Conservation (phyloP, 2,888 invertebrate species). For the Erpobdella octoculata region DNA sequence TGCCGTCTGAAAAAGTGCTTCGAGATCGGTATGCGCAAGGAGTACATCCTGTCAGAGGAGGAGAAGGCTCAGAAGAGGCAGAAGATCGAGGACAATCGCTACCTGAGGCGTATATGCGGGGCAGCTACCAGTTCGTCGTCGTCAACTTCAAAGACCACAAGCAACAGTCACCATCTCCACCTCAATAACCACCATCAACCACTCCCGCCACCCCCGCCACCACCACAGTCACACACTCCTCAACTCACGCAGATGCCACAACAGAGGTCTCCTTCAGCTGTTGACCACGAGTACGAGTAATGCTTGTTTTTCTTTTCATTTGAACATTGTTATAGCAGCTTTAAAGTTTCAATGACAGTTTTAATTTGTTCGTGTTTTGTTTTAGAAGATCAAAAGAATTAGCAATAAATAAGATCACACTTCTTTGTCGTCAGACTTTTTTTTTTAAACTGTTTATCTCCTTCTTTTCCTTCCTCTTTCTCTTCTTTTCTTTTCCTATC, state of each 20-base stretch:
- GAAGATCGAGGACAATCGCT: constrained; percentile 82
- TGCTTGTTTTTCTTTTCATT: not conserved
- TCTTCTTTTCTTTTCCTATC: not conserved
- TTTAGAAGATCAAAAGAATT: too few relatives aligned
- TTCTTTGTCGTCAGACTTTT: too few relatives aligned
- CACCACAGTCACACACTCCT: constrained; percentile 8
- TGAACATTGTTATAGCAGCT: too few relatives aligned
- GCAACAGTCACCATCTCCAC: constrained; percentile 17
- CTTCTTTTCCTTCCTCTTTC: too few relatives aligned
- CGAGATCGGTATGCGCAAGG: constrained; percentile 90
- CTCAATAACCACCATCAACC: constrained; percentile 23
- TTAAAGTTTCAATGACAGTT: too few relatives aligned
- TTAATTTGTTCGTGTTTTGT: too few relatives aligned
- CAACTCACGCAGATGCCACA: constrained; percentile 15
- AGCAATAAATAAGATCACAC: too few relatives aligned
- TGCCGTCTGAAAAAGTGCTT: constrained; percentile 90
- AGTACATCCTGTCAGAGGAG: constrained; percentile 92
- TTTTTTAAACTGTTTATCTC: too few relatives aligned
- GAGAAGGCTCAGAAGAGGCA: constrained; percentile 67
- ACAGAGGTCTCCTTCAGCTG: not conserved
- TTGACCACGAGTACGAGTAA: not conserved
- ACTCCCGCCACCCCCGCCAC: constrained; percentile 5
- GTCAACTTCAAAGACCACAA: not conserved
- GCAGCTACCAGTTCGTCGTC: constrained; percentile 3
- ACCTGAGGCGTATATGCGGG: constrained; percentile 28